Evolutionary conservation across 1,140 invertebrate species (phyloP).

Genomic region (Leptopilina boulardi): DNA sequence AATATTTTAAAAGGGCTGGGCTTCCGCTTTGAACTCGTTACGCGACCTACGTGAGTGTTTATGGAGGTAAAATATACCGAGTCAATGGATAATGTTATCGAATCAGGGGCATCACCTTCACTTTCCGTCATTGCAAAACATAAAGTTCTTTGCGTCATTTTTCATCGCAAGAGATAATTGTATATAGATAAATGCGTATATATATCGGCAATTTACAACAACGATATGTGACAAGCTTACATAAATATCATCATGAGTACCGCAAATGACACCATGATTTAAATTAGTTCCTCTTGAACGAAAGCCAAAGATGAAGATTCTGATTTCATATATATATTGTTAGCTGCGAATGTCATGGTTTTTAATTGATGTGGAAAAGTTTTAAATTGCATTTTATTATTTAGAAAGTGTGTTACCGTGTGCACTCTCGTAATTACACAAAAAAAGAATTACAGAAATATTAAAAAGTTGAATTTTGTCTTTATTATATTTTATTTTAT

Average conservation of each 20-base stretch:
- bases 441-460: no score
- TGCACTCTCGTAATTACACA: no score
- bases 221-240: conserved; percentile 2
- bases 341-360: neutral
- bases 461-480: no score
- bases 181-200: neutral
- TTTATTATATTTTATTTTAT: no score
- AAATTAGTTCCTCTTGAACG: conserved; percentile 23
- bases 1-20: conserved; percentile 14
- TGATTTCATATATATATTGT: neutral
- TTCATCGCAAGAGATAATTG: conserved; percentile 4
- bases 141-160: conserved; percentile 15
- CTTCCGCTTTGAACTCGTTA: conserved; percentile 14
- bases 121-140: conserved; percentile 22
- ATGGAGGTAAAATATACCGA: conserved; percentile 6
- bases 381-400: neutral
- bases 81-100: conserved; percentile 29
- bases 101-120: conserved; percentile 19
- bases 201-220: neutral
- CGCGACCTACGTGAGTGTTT: conserved; percentile 3
- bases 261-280: neutral
- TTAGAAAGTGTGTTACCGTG: neutral
- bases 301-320: conserved; percentile 1
- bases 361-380: neutral
- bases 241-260: conserved; percentile 3